phyloP scores from a whole-genome alignment of 2,888 invertebrate genomes.

The Torymus auratus region DNA sequence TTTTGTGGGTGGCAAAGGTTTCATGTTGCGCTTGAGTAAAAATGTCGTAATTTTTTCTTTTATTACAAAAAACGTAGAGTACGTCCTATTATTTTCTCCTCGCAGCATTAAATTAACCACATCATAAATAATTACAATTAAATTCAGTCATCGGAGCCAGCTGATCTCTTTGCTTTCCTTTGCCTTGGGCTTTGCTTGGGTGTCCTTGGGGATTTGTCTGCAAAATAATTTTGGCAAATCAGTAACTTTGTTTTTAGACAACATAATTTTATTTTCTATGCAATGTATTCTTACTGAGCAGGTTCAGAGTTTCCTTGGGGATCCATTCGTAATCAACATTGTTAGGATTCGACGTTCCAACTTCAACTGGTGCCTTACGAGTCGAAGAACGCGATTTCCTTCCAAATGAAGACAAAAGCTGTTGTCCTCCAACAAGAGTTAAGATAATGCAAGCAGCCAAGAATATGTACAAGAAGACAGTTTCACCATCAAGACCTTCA shows the following conservation, averaged over 20 bases:
- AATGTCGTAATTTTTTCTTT: conserved; percentile 25
- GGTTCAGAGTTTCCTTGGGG: conserved; percentile 91
- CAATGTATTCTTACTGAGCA: conserved; percentile 84
- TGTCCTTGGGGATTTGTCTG: conserved; percentile 85
- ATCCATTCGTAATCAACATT: conserved; percentile 99
- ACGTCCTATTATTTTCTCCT: conserved; percentile 52
- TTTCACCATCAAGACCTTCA: conserved; percentile 98
- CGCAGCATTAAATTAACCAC: conserved; percentile 49
- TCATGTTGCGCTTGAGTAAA: conserved; percentile 54
- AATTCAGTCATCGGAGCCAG: conserved; percentile 82
- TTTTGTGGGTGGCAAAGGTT: conserved; percentile 43
- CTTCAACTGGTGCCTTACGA: conserved; percentile 85
- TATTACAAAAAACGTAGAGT: conserved; percentile 48
- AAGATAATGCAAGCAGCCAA: conserved; percentile 93
- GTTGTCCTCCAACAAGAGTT: conserved; percentile 91
- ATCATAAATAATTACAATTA: conserved; percentile 47
- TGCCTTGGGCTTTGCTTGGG: conserved; percentile 86
- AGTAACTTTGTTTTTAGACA: background rate
- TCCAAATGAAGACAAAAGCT: conserved; percentile 90
- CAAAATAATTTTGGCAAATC: conserved; percentile 65
- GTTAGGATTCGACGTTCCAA: conserved; percentile 91
- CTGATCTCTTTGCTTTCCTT: conserved; percentile 86
- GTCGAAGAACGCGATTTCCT: conserved; percentile 82
- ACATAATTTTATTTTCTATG: background rate
- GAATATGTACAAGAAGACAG: conserved; percentile 98